Conservation (phyloP, 2,797 vertebrate species). For the Erithacus rubecula region DNA sequence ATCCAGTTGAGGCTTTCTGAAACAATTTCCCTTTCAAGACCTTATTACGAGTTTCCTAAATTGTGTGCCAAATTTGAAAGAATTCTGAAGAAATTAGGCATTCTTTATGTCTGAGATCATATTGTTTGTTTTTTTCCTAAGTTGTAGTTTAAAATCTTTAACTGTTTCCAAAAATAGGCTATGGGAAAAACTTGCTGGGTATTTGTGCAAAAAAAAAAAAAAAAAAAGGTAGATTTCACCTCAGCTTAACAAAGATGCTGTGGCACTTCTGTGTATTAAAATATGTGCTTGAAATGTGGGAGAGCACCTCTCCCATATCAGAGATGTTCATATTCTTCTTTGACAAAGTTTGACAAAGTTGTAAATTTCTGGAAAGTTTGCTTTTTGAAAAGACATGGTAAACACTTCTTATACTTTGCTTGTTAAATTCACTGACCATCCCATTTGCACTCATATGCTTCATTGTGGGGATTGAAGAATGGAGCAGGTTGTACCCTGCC, state of each 20-base stretch:
- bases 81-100: not conserved
- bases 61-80: not conserved
- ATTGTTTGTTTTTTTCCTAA: not conserved
- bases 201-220: not conserved
- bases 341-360: not conserved
- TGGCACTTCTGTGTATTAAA: not conserved
- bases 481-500: not conserved
- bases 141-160: not conserved
- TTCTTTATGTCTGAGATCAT: not conserved
- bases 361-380: not conserved
- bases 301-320: not conserved
- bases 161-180: not conserved
- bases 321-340: not conserved
- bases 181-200: not conserved
- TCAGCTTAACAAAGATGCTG: not conserved
- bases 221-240: not conserved
- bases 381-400: not conserved
- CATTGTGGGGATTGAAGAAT: not conserved
- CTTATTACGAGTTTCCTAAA: not conserved
- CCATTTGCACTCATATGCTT: not conserved
- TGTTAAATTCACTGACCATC: not conserved
- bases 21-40: not conserved
- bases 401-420: not conserved
- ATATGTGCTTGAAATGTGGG: not conserved
- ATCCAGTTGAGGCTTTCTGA: not conserved